Base-by-base conservation (phyloP, 2,888 invertebrate species). In the Bedellia somnulentella region DNA sequence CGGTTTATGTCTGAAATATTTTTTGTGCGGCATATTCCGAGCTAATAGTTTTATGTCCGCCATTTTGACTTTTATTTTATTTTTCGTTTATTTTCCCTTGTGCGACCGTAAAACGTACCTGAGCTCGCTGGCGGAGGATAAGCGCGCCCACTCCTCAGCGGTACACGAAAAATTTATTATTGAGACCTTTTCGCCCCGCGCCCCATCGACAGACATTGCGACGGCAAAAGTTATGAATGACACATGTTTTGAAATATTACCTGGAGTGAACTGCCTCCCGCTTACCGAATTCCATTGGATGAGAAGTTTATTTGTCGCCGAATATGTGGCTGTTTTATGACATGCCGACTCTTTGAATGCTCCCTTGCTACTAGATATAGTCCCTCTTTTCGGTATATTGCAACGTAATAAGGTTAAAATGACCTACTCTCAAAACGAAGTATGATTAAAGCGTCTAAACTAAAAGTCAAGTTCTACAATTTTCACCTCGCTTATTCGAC, bases 211-310 rank as follows among this genome's bases (percentile, higher is more conserved):
- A 71, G 71, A 75, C 73, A 75, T 73, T 73, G 71, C 73, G 66
- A 68, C 68, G 58, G 71, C 57, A 61, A 70, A 75, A 75, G 68
- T 75, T 75, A 73, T 73, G 73, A 75, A 75, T 73, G 73, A 75
- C 73, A 73, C 68, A 71, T 75, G 73, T 75, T 75, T 75, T 73
- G 75, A 75, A 73, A 75, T 73, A 75, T 75, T 70, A 68, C 73
- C 70, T 67, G 66, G 64, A 70, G 56, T 62, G 60, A 67, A 67
- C 66, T 62, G 62, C 64, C 64, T 49, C 59, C 56, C 50, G 48
- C 52, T 55, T 58, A 63, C 57, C 58, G 60, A 64, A 64, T 66
- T 70, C 68, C 64, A 63, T 62, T 49, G 59, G 64, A 68, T 63
- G 61, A 64, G 70, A 70, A 71, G 71, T 75, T 75, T 71, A 73